phyloP scores from a whole-genome alignment of 2,888 invertebrate genomes.

The Tipula vernalis region DNA sequence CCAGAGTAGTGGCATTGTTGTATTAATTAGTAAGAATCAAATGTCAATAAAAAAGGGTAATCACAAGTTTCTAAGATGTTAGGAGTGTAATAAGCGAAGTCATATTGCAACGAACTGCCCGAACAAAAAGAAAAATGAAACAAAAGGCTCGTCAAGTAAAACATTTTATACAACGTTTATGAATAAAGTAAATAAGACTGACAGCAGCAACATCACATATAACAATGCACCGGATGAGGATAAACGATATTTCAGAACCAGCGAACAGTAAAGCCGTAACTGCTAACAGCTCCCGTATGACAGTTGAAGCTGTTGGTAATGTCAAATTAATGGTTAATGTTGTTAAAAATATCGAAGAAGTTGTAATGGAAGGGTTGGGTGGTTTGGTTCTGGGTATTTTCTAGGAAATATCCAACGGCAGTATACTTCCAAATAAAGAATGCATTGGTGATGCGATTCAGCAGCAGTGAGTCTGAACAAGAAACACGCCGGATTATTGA shows the following conservation, averaged over 20 bases:
- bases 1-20: neutral
- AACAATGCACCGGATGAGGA: neutral
- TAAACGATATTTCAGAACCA: neutral
- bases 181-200: neutral
- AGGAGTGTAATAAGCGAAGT: neutral
- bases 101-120: neutral
- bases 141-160: neutral
- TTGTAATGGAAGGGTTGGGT: too few relatives aligned
- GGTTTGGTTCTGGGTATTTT: too few relatives aligned
- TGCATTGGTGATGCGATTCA: too few relatives aligned
- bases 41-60: neutral
- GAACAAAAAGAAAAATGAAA: neutral
- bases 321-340: too few relatives aligned
- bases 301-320: neutral
- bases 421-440: too few relatives aligned
- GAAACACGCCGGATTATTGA: too few relatives aligned
- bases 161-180: too few relatives aligned
- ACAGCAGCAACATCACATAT: neutral
- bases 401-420: too few relatives aligned
- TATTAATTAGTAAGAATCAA: neutral
- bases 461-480: too few relatives aligned
- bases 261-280: neutral
- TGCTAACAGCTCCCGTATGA: neutral
- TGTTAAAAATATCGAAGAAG: too few relatives aligned
- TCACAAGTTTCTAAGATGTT: neutral